Evolutionary conservation across 53 echinoderm and acorn worm species (phyloP).

Genomic region (Hippasteria phrygiana): DNA sequence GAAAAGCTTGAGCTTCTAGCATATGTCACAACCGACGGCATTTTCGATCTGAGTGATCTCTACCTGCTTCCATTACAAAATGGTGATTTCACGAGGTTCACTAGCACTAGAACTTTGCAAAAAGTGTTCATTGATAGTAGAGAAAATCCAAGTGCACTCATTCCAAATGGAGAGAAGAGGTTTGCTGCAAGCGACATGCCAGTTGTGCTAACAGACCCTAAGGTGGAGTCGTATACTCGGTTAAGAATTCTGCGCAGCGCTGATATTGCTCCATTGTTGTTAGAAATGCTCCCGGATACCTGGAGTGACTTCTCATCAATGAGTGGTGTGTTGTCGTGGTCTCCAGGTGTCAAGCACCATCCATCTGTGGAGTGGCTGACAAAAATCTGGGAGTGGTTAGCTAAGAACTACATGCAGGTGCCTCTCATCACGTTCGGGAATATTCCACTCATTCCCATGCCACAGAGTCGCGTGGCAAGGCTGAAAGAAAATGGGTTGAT

Average conservation of each 20-base stretch:
- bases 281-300: slow-evolving; percentile 30
- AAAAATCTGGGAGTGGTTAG: slow-evolving; percentile 54
- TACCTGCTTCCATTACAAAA: slow-evolving; percentile 62
- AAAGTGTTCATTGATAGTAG: slow-evolving; percentile 17
- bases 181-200: slow-evolving; percentile 41
- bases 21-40: slow-evolving; percentile 49
- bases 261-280: slow-evolving; percentile 27
- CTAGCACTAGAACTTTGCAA: neutral
- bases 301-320: slow-evolving; percentile 16
- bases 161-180: slow-evolving; percentile 48
- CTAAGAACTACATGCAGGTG: neutral
- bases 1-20: slow-evolving; percentile 57
- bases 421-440: neutral
- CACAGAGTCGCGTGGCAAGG: neutral
- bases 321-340: slow-evolving; percentile 15
- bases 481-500: neutral
- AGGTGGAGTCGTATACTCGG: slow-evolving; percentile 17
- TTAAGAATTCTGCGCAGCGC: neutral
- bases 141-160: slow-evolving; percentile 35
- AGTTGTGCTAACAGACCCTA: neutral
- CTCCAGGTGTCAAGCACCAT: slow-evolving; percentile 44
- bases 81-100: slow-evolving; percentile 40
- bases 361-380: slow-evolving; percentile 37
- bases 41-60: slow-evolving; percentile 35
- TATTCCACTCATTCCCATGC: slow-evolving; percentile 54